A percentile compares a stretch with the other conserved stretches of the same genome.
Evolutionary conservation across 1,140 invertebrate genomes (phyloP).

Genomic region (Drosophila bocki): DNA sequence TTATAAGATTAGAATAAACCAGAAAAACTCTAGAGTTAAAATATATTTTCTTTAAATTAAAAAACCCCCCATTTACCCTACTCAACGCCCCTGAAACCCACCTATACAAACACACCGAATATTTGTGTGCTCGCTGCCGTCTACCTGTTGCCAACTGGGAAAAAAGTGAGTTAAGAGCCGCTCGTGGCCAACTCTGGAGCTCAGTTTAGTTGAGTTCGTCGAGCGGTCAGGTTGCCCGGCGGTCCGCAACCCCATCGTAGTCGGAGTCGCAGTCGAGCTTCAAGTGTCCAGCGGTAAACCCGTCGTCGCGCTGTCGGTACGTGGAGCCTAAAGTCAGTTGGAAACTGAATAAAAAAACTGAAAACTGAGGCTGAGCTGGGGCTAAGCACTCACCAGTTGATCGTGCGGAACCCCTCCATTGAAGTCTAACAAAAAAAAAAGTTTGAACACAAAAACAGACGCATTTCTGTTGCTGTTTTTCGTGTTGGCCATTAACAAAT

Average conservation of each 20-base stretch:
- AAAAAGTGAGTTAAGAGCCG: slow-evolving; percentile 71
- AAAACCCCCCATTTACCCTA: no score
- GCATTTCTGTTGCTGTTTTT: slow-evolving; percentile 40
- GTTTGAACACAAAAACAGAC: slow-evolving; percentile 41
- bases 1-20: no score
- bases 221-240: slow-evolving; percentile 63
- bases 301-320: slow-evolving; percentile 52
- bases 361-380: slow-evolving; percentile 23
- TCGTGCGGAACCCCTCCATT: slow-evolving; percentile 54
- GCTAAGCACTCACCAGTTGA: slow-evolving; percentile 55
- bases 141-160: slow-evolving; percentile 73
- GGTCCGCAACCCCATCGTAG: slow-evolving; percentile 30
- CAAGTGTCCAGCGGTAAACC: slow-evolving; percentile 48
- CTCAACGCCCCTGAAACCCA: not conserved
- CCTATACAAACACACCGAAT: not conserved
- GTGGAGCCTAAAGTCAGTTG: slow-evolving; percentile 20
- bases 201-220: slow-evolving; percentile 71
- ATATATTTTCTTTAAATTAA: not conserved
- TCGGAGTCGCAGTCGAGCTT: slow-evolving; percentile 50
- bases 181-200: slow-evolving; percentile 57
- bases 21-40: no score
- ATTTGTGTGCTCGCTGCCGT: slow-evolving; percentile 3
- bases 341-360: slow-evolving; percentile 5
- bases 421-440: slow-evolving; percentile 26
- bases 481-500: slow-evolving; percentile 52